phyloP scores from a whole-genome alignment of 2,797 vertebrate species.

The Sylvilagus floridanus region DNA sequence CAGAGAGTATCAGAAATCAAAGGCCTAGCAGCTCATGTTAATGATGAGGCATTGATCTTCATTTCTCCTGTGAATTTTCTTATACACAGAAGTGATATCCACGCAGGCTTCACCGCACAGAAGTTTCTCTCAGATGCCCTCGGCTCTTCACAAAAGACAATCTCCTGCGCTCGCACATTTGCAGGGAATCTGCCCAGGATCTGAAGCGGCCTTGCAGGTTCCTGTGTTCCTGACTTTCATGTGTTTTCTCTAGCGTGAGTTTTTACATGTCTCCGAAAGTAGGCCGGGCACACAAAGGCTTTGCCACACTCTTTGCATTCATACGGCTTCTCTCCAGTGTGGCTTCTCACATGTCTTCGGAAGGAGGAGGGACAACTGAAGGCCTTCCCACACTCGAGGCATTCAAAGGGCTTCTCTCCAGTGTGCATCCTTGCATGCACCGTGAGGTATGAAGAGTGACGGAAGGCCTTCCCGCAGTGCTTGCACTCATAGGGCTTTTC shows the following conservation, averaged over 20 bases:
- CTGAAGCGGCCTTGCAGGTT: constrained; percentile 18
- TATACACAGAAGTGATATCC: neutral
- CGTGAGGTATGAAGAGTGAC: constrained; percentile 74
- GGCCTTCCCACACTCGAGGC: constrained; percentile 74
- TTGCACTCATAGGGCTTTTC: constrained; percentile 75
- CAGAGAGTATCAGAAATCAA: neutral
- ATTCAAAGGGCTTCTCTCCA: constrained; percentile 74
- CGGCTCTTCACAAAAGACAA: neutral
- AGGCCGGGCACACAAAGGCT: constrained; percentile 73
- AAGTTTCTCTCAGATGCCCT: neutral
- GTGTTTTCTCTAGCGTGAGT: constrained; percentile 71
- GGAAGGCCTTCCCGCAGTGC: constrained; percentile 72
- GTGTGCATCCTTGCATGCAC: constrained; percentile 72
- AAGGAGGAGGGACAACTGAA: constrained; percentile 74
- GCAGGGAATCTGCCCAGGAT: neutral
- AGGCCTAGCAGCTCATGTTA: neutral
- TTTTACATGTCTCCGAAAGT: constrained; percentile 72
- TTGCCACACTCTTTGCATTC: constrained; percentile 75
- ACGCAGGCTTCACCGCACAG: neutral
- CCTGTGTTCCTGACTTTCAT: constrained; percentile 67
- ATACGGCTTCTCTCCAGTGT: constrained; percentile 73
- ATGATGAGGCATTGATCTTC: neutral
- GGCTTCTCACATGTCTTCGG: constrained; percentile 73
- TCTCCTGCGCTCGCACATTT: neutral
- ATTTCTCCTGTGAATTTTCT: constrained; percentile 18